Percentiles rank a stretch among this genome's conserved stretches.
Evolutionary conservation across 2,888 invertebrate genomes (phyloP).

Genomic region (Mythimna pallens): DNA sequence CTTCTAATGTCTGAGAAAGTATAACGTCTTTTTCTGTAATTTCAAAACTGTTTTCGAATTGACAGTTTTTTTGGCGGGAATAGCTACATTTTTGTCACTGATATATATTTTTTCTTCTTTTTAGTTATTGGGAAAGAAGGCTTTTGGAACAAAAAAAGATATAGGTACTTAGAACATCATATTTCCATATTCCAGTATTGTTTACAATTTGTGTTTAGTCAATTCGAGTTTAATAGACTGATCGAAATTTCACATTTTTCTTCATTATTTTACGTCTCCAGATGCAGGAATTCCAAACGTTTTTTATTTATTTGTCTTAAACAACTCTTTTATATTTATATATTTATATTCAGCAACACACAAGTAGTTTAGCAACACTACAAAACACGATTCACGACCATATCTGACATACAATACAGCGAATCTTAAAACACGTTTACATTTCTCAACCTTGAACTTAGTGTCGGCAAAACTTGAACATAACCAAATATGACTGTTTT

Average conservation of each 20-base stretch:
- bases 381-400: not conserved
- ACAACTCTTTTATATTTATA: no score
- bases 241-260: no score
- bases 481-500: slow-evolving; percentile 18
- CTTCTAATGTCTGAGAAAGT: slow-evolving; percentile 5
- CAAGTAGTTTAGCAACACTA: not conserved
- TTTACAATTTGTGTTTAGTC: no score
- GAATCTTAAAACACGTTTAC: not conserved
- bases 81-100: slow-evolving; percentile 4
- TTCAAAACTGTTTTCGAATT: not conserved
- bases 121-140: no score
- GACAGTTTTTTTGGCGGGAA: slow-evolving; percentile 22
- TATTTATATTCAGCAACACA: slow-evolving; percentile 5
- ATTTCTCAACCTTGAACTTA: slow-evolving; percentile 27
- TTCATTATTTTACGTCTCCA: no score
- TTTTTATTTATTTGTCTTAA: no score
- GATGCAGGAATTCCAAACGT: no score
- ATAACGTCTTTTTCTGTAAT: not conserved
- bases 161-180: no score
- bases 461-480: not conserved
- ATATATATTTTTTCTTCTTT: not conserved
- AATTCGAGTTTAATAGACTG: no score
- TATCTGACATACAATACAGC: slow-evolving; percentile 8
- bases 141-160: no score
- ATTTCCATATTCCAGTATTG: no score